These are phyloP conservation scores for Drepana falcataria DNA, from an alignment of 2,888 invertebrate genomes.

Conservation along the genomic window DNA sequence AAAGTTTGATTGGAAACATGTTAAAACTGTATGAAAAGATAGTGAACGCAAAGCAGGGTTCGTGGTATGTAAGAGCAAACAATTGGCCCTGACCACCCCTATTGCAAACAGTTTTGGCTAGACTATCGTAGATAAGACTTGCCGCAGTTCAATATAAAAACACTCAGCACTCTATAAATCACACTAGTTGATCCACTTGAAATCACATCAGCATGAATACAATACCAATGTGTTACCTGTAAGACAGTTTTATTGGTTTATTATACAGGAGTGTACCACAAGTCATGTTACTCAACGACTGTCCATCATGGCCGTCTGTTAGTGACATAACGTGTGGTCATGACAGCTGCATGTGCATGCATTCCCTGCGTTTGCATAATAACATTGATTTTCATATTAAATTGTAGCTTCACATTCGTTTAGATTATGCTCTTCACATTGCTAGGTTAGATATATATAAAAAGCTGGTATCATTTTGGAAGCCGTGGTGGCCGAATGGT, in stretches of 20 bases:
- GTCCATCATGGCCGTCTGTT: background rate
- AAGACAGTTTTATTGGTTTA: background rate
- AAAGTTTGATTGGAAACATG: no score
- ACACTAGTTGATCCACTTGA: background rate
- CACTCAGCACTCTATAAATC: background rate
- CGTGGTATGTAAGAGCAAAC: no score
- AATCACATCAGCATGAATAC: background rate
- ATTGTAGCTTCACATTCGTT: background rate
- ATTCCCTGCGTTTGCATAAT: background rate
- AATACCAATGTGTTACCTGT: slow-evolving; percentile 5
- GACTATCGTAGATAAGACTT: no score
- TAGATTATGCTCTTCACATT: no score
- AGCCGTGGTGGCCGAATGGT: no score
- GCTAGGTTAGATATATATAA: no score
- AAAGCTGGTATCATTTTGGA: no score
- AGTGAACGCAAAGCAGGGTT: no score
- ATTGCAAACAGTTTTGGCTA: no score
- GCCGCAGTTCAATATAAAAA: background rate
- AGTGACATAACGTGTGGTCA: background rate
- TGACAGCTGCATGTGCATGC: background rate
- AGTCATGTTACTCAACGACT: background rate
- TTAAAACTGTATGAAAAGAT: no score
- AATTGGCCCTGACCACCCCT: no score
- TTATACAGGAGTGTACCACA: background rate
- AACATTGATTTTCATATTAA: background rate